These are phyloP conservation scores for Zeugodacus cucurbitae DNA, from an alignment of 1,140 invertebrate genomes.

Conservation along the genomic window DNA sequence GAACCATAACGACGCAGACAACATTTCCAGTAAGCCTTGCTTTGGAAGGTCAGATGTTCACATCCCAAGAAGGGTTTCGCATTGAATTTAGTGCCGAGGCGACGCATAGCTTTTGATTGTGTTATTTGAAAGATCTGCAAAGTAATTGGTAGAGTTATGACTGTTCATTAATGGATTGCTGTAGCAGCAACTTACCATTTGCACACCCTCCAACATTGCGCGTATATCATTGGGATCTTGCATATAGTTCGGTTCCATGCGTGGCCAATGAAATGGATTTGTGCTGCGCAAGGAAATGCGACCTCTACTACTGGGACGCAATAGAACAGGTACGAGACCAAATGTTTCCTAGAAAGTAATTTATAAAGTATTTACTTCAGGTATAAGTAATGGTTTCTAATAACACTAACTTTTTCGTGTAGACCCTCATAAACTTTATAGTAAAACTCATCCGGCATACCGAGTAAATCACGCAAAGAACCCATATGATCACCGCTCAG, in stretches of 20 bases:
- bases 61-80: conserved; percentile 76
- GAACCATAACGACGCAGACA: conserved; percentile 74
- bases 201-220: conserved; percentile 78
- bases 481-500: conserved; percentile 79
- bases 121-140: conserved; percentile 72
- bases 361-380: background rate
- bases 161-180: background rate
- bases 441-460: conserved; percentile 73
- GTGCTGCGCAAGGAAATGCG: conserved; percentile 73
- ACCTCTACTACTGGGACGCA: conserved; percentile 81
- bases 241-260: conserved; percentile 84
- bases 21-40: conserved; percentile 81
- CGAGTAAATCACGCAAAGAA: conserved; percentile 72
- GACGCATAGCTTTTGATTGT: conserved; percentile 72
- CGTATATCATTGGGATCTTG: conserved; percentile 73
- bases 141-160: conserved; percentile 19
- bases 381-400: background rate
- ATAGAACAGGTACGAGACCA: conserved; percentile 75
- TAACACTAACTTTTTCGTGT: conserved; percentile 59
- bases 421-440: conserved; percentile 69
- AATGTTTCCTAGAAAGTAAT: conserved; percentile 69
- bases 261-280: conserved; percentile 79
- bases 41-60: conserved; percentile 70
- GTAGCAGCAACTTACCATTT: conserved; percentile 69
- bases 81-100: conserved; percentile 73